These are phyloP conservation scores for Drosophila bifasciata DNA, from an alignment of 1,140 invertebrate species.

Conservation along the genomic window DNA sequence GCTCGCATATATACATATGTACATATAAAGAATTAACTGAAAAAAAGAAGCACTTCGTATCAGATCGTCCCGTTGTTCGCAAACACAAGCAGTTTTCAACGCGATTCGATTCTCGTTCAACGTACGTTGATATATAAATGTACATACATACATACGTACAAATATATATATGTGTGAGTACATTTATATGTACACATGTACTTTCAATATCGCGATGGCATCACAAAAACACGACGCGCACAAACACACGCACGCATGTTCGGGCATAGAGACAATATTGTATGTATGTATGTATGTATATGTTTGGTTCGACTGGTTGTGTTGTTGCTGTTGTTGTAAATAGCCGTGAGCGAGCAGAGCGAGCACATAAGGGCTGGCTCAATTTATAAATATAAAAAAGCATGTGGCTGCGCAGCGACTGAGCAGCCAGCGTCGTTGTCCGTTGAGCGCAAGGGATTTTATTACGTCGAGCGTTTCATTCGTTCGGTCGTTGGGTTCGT, in stretches of 20 bases:
- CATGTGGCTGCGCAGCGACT: slow-evolving; percentile 57
- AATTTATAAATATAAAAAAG: slow-evolving; percentile 78
- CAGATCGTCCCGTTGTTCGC: slow-evolving; percentile 76
- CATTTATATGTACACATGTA: slow-evolving; percentile 59
- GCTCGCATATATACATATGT: slow-evolving; percentile 30
- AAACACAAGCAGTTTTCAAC: slow-evolving; percentile 67
- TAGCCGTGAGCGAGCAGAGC: slow-evolving; percentile 61
- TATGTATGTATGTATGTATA: slow-evolving; percentile 48
- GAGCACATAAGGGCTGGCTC: slow-evolving; percentile 76
- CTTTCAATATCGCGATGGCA: slow-evolving; percentile 81
- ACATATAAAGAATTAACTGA: slow-evolving; percentile 65
- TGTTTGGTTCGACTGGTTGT: slow-evolving; percentile 39
- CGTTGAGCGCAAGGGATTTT: slow-evolving; percentile 78
- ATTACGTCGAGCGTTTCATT: slow-evolving; percentile 67
- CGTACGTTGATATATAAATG: slow-evolving; percentile 43
- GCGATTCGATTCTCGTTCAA: slow-evolving; percentile 54
- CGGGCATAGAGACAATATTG: slow-evolving; percentile 56
- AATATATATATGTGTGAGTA: slow-evolving; percentile 11
- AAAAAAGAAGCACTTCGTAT: slow-evolving; percentile 71
- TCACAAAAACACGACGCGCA: slow-evolving; percentile 73
- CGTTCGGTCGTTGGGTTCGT: slow-evolving; percentile 59
- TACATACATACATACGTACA: slow-evolving; percentile 27
- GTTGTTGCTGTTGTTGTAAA: slow-evolving; percentile 56
- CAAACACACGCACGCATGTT: slow-evolving; percentile 58
- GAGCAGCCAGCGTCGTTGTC: slow-evolving; percentile 43